Conservation (phyloP, 2,888 invertebrate species). For the Agonopterix heracliana region DNA sequence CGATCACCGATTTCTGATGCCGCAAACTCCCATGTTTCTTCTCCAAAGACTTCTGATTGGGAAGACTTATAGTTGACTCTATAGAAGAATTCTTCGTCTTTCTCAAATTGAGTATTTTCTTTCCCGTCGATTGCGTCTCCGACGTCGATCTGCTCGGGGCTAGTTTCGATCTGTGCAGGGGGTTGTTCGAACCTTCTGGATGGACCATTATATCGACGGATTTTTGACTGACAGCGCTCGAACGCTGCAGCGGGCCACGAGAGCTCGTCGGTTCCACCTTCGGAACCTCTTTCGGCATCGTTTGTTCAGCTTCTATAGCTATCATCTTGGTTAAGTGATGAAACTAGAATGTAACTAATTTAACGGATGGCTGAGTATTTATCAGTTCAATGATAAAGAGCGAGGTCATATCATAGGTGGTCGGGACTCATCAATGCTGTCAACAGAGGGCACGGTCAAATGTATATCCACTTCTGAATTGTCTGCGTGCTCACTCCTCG, state of each 20-base stretch:
- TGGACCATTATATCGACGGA: slow-evolving; percentile 76
- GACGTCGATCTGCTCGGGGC: slow-evolving; percentile 66
- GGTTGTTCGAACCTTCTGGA: slow-evolving; percentile 62
- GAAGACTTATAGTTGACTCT: slow-evolving; percentile 72
- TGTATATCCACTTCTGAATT: slow-evolving; percentile 55
- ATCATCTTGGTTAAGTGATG: slow-evolving; percentile 37
- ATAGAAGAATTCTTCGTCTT: slow-evolving; percentile 71
- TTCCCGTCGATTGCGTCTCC: slow-evolving; percentile 64
- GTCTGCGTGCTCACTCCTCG: slow-evolving; percentile 40
- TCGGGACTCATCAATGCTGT: slow-evolving; percentile 59
- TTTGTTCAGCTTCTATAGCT: slow-evolving; percentile 63
- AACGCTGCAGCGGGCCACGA: slow-evolving; percentile 73
- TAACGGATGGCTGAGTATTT: slow-evolving; percentile 18
- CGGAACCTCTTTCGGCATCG: slow-evolving; percentile 52
- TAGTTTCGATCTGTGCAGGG: slow-evolving; percentile 63
- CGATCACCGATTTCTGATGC: slow-evolving; percentile 76
- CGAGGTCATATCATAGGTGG: slow-evolving; percentile 64
- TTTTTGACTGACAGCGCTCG: slow-evolving; percentile 78
- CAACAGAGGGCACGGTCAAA: slow-evolving; percentile 64
- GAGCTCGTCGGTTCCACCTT: slow-evolving; percentile 55
- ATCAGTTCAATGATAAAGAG: slow-evolving; percentile 12
- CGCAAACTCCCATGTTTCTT: slow-evolving; percentile 74
- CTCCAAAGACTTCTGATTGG: slow-evolving; percentile 71
- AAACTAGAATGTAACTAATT: slow-evolving; percentile 20
- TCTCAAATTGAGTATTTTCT: slow-evolving; percentile 61